Evolutionary conservation across 2,113 vertebrate genomes (phyloP).

Genomic region (Phrynosoma platyrhinos): DNA sequence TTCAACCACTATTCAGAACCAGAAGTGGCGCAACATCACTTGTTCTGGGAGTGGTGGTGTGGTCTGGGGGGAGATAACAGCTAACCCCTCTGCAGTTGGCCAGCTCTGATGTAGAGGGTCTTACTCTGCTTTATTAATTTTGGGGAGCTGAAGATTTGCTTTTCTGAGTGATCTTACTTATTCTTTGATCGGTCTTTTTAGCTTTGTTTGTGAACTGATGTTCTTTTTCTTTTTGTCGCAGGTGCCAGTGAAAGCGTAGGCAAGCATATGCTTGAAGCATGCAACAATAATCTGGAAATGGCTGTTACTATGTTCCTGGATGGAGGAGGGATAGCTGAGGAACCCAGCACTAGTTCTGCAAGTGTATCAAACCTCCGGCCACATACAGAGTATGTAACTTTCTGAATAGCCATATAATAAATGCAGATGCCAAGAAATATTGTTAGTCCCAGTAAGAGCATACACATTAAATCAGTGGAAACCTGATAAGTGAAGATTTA

Average conservation of each 20-base stretch:
- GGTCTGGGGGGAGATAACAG: no score
- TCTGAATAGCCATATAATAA: background rate
- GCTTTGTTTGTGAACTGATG: background rate
- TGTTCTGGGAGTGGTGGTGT: no score
- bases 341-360: slow-evolving; percentile 95
- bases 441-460: background rate
- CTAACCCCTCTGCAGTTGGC: no score
- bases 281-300: slow-evolving; percentile 98
- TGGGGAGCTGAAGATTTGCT: background rate
- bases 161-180: background rate
- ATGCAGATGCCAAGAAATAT: background rate
- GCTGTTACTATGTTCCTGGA: slow-evolving; percentile 99
- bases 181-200: background rate
- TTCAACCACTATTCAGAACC: no score
- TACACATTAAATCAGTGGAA: no score
- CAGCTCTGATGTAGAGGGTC: no score
- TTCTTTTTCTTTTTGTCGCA: slow-evolving; percentile 67
- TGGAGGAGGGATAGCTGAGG: slow-evolving; percentile 93
- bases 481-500: background rate
- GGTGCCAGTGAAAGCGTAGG: slow-evolving; percentile 97
- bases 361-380: slow-evolving; percentile 87
- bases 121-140: background rate
- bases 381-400: slow-evolving; percentile 84
- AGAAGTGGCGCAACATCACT: no score
- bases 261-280: slow-evolving; percentile 97